phyloP scores from a whole-genome alignment of 2,797 vertebrate species.

The Sphenodon punctatus region DNA sequence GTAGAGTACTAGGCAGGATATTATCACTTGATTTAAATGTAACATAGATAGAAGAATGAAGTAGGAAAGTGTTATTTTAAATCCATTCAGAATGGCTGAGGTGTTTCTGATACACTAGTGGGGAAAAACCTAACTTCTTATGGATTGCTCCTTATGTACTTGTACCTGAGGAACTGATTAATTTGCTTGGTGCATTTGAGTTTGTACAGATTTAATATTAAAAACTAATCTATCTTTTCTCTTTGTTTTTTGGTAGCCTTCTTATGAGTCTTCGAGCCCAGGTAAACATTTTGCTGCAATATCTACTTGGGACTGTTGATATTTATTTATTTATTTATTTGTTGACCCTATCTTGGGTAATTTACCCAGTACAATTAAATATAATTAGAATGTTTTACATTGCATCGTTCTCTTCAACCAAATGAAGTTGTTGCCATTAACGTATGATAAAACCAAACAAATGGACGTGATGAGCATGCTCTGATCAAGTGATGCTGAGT shows the following conservation, averaged over 20 bases:
- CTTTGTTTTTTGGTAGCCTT: constrained; percentile 83
- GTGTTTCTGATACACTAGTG: neutral
- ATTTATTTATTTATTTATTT: no score
- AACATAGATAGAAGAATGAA: no score
- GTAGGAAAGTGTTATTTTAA: no score
- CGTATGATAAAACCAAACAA: no score
- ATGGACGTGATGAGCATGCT: neutral
- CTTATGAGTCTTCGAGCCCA: constrained; percentile 97
- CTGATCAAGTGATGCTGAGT: neutral
- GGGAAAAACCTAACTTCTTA: neutral
- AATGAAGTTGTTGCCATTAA: no score
- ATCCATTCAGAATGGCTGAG: neutral
- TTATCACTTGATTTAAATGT: no score
- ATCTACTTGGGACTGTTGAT: no score
- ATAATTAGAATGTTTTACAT: no score
- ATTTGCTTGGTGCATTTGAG: neutral
- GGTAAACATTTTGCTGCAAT: constrained; percentile 86
- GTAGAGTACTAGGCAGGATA: no score
- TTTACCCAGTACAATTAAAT: neutral
- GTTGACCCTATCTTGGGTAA: no score
- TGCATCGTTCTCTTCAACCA: neutral
- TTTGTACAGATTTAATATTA: neutral
- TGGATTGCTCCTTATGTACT: neutral
- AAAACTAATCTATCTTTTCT: constrained; percentile 58
- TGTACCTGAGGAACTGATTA: neutral